Conservation (phyloP, 2,797 vertebrate species). For the Heliangelus exortis region DNA sequence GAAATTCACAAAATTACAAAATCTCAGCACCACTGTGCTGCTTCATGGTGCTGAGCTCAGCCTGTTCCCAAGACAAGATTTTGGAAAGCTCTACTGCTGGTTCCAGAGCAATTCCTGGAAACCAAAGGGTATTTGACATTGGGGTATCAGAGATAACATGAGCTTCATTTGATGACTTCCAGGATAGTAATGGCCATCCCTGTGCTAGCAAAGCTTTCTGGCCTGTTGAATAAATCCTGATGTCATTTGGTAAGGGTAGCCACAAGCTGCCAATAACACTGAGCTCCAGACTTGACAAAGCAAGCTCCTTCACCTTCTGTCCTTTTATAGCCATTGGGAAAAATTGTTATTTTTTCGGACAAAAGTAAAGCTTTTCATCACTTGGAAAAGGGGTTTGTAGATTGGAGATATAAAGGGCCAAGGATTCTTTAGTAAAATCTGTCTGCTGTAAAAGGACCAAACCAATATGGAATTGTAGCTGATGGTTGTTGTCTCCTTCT, state of each 20-base stretch:
- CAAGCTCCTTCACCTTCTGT: background rate
- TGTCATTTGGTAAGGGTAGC: conserved; percentile 61
- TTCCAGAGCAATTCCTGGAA: background rate
- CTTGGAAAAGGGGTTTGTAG: background rate
- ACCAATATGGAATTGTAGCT: background rate
- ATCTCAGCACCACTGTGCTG: background rate
- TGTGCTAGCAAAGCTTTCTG: background rate
- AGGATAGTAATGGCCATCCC: background rate
- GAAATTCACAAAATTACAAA: background rate
- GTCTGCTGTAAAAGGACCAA: background rate
- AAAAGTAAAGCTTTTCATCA: background rate
- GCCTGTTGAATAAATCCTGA: background rate
- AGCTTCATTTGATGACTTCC: fast-evolving
- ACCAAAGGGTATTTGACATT: too few species aligned
- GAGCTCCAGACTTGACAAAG: conserved; percentile 35
- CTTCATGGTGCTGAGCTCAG: background rate
- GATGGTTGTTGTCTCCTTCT: background rate
- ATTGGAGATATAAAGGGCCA: background rate
- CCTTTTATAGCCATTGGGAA: background rate
- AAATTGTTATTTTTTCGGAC: background rate
- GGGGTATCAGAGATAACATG: background rate
- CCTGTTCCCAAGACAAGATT: background rate
- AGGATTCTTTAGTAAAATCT: background rate
- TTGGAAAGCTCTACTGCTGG: background rate
- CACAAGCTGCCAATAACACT: conserved; percentile 53